Evolutionary conservation across 2,113 vertebrate genomes (phyloP).

Genomic region (Malurus melanocephalus): DNA sequence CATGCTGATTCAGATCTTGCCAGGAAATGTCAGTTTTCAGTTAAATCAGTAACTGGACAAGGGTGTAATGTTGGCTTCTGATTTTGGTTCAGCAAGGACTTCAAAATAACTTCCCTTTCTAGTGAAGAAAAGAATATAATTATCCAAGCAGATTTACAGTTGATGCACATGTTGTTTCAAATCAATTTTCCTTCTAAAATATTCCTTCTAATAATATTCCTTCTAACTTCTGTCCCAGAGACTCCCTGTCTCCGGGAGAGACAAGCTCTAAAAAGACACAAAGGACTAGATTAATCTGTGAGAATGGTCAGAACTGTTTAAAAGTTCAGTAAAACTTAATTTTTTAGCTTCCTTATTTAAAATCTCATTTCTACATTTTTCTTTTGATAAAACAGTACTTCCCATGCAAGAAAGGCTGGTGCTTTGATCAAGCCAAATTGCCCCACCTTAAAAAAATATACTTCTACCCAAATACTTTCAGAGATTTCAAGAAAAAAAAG

Average conservation of each 20-base stretch:
- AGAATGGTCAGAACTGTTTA: not conserved
- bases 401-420: not conserved
- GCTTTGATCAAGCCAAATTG: not conserved
- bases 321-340: not conserved
- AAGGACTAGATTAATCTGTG: not conserved
- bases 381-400: not conserved
- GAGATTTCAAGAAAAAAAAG: not conserved
- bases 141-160: not conserved
- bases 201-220: not conserved
- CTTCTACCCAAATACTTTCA: not conserved
- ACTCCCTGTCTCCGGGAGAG: not conserved
- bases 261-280: not conserved
- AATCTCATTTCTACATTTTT: not conserved
- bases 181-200: not conserved
- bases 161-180: not conserved
- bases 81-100: not conserved
- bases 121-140: not conserved
- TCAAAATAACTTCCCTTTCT: not conserved
- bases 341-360: not conserved
- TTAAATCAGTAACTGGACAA: conserved; percentile 12
- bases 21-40: conserved; percentile 26
- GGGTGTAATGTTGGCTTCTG: not conserved
- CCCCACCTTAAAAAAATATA: not conserved
- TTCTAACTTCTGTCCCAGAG: no score
- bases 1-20: conserved; percentile 7